These are phyloP conservation scores for Tachina fera DNA, from an alignment of 2,888 invertebrate genomes.

Conservation along the genomic window DNA sequence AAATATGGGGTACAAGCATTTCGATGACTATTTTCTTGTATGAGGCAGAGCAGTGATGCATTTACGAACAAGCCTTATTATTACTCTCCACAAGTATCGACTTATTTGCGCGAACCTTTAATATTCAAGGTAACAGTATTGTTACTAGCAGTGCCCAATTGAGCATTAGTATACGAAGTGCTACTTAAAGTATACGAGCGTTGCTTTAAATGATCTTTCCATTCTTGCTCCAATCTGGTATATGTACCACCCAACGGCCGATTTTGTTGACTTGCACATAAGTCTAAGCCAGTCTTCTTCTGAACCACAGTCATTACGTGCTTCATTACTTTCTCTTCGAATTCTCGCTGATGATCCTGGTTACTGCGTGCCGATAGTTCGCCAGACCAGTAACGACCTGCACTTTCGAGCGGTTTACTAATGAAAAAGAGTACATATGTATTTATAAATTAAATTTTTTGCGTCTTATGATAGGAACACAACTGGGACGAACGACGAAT, in stretches of 20 bases:
- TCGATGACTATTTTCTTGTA: too few species aligned
- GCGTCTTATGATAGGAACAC: too few species aligned
- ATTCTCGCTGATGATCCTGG: constrained; percentile 93
- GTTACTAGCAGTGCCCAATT: background rate
- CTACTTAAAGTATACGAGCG: constrained; percentile 64
- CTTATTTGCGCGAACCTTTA: constrained; percentile 56
- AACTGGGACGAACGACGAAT: too few species aligned
- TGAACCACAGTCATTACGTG: constrained; percentile 81
- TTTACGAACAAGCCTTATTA: background rate
- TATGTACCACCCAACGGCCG: constrained; percentile 87
- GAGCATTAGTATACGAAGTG: constrained; percentile 22
- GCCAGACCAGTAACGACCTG: constrained; percentile 89
- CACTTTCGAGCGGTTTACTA: constrained; percentile 76
- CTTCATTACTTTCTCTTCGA: constrained; percentile 90
- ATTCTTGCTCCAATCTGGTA: constrained; percentile 89
- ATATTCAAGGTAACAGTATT: constrained; percentile 44
- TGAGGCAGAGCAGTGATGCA: too few species aligned
- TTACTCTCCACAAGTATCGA: constrained; percentile 37
- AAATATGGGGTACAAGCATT: too few species aligned
- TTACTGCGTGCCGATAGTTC: constrained; percentile 92
- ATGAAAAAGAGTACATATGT: background rate
- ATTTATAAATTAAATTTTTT: background rate
- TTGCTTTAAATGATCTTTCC: constrained; percentile 86
- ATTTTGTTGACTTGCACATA: constrained; percentile 74
- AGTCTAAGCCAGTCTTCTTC: constrained; percentile 80